Evolutionary conservation across 1,140 invertebrate species (phyloP), one percentile per base, ranked within the genome.

Genomic region (Lepidurus couesii): DNA sequence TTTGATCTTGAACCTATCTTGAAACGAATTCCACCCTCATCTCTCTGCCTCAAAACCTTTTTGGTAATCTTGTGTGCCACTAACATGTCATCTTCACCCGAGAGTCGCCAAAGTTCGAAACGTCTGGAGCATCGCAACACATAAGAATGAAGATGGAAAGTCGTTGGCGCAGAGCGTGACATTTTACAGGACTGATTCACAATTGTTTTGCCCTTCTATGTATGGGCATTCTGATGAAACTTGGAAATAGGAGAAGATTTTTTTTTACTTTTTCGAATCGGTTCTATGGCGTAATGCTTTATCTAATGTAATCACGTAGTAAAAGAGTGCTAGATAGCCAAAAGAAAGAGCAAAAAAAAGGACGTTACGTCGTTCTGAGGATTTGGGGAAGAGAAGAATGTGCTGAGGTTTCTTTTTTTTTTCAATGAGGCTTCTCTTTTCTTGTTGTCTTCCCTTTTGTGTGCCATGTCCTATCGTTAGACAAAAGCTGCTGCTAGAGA

Each of bases 401-500:
- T 65, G 53, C 1, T 65, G 53, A 21, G 53, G 53, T 21, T 65
- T 65, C 53, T 16, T 65, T 65, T 65, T 65, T n/a, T 65, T 65
- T 65, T 65, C 53, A 65, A 65, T 65, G 53, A 65, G 21, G 53
- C 53, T 47, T 47, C 16, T 47, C 45, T 21, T 65, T 65, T 65
- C 53, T 65, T 65, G 53, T 65, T 65, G 53, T 65, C 53, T 65
- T 65, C 9, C 16, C 53, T 65, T 65, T 65, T 65, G 53, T 65
- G 53, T 65, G 53, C 53, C 9, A 21, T 65, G 53, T 65, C 53
- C 53, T 65, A 65, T 65, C 53, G 53, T 65, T 65, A 65, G 53
- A 65, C 53, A 65, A n/a, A 65, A 65, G 53, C 53, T 65, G 53
- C 16, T 65, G 53, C 53, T 65, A 65, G 53, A 65, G 53, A 65